Evolutionary conservation across 2,888 invertebrate genomes (phyloP).

Genomic region (Brachynemurus nebulosus): DNA sequence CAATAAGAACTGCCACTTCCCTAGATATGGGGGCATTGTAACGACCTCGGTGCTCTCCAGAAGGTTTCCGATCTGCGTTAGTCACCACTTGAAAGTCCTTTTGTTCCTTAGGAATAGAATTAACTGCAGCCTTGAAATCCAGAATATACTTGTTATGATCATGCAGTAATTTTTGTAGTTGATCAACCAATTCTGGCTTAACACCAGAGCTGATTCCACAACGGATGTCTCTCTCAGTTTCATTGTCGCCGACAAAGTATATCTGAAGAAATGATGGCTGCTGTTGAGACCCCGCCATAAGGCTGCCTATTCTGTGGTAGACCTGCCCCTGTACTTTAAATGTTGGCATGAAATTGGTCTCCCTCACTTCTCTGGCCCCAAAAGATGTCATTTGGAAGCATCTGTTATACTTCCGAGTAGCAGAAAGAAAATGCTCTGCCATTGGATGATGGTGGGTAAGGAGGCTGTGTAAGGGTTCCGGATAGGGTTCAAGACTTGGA

Average conservation of each 20-base stretch:
- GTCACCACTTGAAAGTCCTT: slow-evolving; percentile 1
- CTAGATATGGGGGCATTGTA: neutral
- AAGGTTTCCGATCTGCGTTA: neutral
- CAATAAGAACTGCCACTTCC: neutral
- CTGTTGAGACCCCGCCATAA: slow-evolving; percentile 10
- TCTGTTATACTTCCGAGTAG: slow-evolving; percentile 12
- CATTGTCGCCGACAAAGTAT: neutral
- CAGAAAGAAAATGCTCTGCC: slow-evolving; percentile 5
- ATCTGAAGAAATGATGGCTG: slow-evolving; percentile 14
- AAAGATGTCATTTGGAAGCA: slow-evolving; percentile 13
- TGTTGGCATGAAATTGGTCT: slow-evolving; percentile 1
- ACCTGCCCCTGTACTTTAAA: slow-evolving; percentile 19
- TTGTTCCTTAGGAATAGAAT: neutral
- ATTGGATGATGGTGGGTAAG: slow-evolving; percentile 8
- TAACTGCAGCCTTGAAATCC: slow-evolving; percentile 8
- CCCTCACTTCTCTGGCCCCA: slow-evolving; percentile 11
- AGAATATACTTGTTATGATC: slow-evolving; percentile 9
- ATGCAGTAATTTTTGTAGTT: slow-evolving; percentile 7
- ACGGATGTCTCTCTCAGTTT: slow-evolving; percentile 14
- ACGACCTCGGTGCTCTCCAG: neutral
- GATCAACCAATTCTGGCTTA: neutral
- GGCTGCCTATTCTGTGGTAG: slow-evolving; percentile 16
- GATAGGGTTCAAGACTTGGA: slow-evolving; percentile 11
- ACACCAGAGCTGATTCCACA: neutral
- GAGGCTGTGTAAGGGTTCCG: slow-evolving; percentile 13